phyloP scores from a whole-genome alignment of 2,888 invertebrate species.

The Nysson spinosus region DNA sequence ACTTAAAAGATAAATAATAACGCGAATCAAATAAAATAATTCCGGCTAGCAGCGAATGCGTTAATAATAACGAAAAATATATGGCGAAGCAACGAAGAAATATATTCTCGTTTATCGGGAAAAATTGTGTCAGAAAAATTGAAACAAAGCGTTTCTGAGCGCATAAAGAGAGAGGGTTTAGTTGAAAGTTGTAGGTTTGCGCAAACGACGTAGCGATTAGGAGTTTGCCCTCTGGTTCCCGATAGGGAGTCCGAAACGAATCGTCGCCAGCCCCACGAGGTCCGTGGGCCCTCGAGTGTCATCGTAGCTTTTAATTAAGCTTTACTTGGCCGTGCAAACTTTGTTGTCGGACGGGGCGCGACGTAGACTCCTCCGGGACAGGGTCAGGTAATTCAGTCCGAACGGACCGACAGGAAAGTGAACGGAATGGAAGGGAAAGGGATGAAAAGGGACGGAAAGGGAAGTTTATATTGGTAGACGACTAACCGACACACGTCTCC shows the following conservation, averaged over 20 bases:
- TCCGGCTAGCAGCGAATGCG: too few species aligned
- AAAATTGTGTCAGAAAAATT: too few species aligned
- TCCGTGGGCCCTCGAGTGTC: slow-evolving; percentile 59
- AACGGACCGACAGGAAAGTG: slow-evolving; percentile 52
- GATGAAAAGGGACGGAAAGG: too few species aligned
- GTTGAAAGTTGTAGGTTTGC: not conserved
- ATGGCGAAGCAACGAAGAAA: too few species aligned
- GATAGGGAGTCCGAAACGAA: slow-evolving; percentile 54
- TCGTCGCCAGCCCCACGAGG: slow-evolving; percentile 36
- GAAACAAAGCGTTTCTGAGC: too few species aligned
- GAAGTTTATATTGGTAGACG: slow-evolving; percentile 62
- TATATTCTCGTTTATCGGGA: too few species aligned
- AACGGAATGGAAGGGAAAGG: slow-evolving; percentile 34
- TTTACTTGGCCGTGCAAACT: slow-evolving; percentile 60
- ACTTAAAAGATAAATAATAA: too few species aligned
- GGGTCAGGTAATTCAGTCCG: slow-evolving; percentile 59
- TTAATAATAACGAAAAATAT: too few species aligned
- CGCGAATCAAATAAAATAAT: too few species aligned
- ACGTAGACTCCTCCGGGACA: slow-evolving; percentile 56
- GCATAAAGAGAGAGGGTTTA: too few species aligned
- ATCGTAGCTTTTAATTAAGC: slow-evolving; percentile 65
- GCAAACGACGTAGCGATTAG: slow-evolving; percentile 42
- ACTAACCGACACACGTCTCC: slow-evolving; percentile 36
- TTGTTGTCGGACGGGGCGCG: slow-evolving; percentile 51
- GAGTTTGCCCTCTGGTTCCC: slow-evolving; percentile 24